Conservation (phyloP, 2,888 invertebrate species). For the Latrodectus elegans region DNA sequence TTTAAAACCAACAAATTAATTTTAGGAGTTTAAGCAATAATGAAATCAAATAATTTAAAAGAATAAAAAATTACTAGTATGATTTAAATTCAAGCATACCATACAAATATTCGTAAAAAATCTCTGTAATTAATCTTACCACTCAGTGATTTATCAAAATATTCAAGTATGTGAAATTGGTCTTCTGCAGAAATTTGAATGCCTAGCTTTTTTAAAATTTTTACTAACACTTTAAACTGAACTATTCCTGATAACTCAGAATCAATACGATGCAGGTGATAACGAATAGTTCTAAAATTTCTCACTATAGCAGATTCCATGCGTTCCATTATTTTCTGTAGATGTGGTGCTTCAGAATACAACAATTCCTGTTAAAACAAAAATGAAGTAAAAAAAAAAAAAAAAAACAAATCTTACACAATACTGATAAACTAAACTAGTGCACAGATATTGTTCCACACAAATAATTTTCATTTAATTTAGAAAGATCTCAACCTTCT, state of each 20-base stretch:
- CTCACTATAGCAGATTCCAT: slow-evolving; percentile 48
- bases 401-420: too few species aligned
- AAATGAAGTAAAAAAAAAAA: background rate
- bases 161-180: slow-evolving; percentile 50
- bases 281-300: slow-evolving; percentile 50
- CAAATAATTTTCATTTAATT: too few species aligned
- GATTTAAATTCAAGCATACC: slow-evolving; percentile 49
- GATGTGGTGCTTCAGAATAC: slow-evolving; percentile 40
- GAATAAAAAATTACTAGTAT: background rate
- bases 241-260: slow-evolving; percentile 38
- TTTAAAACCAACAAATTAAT: too few species aligned
- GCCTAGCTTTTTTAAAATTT: slow-evolving; percentile 30
- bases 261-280: slow-evolving; percentile 42
- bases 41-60: too few species aligned
- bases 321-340: slow-evolving; percentile 19
- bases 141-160: slow-evolving; percentile 45
- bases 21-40: too few species aligned
- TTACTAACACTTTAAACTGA: slow-evolving; percentile 25
- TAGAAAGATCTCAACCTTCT: background rate
- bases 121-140: slow-evolving; percentile 59
- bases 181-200: slow-evolving; percentile 39
- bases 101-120: slow-evolving; percentile 55
- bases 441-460: too few species aligned
- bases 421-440: too few species aligned
- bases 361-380: slow-evolving; percentile 39